Conservation (phyloP, 2,113 vertebrate genomes). For the Nerophis lumbriciformis region DNA sequence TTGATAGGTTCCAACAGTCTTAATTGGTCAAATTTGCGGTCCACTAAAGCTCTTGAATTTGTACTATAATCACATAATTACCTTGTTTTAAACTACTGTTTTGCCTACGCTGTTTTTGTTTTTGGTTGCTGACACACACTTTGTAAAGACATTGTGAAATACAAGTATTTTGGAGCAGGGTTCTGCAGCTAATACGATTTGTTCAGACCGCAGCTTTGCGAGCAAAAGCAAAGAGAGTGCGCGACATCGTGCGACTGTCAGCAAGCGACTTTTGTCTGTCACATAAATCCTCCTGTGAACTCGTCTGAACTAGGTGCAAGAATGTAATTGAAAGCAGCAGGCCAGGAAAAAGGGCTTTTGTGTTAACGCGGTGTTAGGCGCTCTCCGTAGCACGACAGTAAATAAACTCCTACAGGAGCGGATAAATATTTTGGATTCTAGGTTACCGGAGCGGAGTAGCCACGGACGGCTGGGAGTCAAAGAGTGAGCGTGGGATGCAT, state of each 20-base stretch:
- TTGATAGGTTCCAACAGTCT: too few relatives aligned
- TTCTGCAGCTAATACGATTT: too few relatives aligned
- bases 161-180: too few relatives aligned
- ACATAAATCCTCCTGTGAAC: constrained; percentile 23
- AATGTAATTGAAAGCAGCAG: constrained; percentile 19
- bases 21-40: too few relatives aligned
- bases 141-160: too few relatives aligned
- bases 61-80: too few relatives aligned
- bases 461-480: not conserved
- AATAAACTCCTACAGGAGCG: constrained; percentile 38
- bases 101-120: too few relatives aligned
- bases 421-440: constrained; percentile 35
- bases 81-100: too few relatives aligned
- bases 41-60: too few relatives aligned
- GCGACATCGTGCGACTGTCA: not conserved
- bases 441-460: constrained; percentile 30
- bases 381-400: constrained; percentile 12
- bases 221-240: not conserved
- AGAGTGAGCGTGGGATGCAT: constrained; percentile 7
- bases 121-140: too few relatives aligned
- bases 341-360: constrained; percentile 10
- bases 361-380: constrained; percentile 33
- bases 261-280: not conserved
- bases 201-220: not conserved
- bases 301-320: constrained; percentile 8